Percentiles rank a stretch among this genome's conserved stretches.
These are phyloP conservation scores for Macaria liturata DNA, from an alignment of 2,888 invertebrate genomes.

Conservation along the genomic window DNA sequence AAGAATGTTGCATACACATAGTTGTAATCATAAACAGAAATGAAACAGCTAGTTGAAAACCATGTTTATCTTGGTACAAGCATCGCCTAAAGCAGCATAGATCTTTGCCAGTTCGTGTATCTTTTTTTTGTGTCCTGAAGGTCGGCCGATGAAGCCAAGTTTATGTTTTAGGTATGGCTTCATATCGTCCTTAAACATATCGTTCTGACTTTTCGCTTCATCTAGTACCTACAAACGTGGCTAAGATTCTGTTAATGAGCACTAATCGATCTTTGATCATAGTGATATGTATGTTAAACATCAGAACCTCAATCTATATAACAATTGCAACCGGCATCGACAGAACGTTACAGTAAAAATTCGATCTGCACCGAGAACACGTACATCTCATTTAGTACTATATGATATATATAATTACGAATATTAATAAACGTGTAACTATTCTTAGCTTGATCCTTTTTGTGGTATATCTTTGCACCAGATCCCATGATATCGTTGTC, in stretches of 20 bases:
- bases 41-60: slow-evolving; percentile 56
- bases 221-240: slow-evolving; percentile 46
- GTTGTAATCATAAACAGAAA: slow-evolving; percentile 54
- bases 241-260: slow-evolving; percentile 50
- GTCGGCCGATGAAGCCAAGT: slow-evolving; percentile 18
- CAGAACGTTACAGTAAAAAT: slow-evolving; percentile 17
- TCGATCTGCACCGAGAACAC: too few species aligned
- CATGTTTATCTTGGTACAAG: slow-evolving; percentile 49
- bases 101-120: slow-evolving; percentile 51
- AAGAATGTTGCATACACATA: slow-evolving; percentile 54
- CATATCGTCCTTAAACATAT: slow-evolving; percentile 41
- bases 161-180: slow-evolving; percentile 34
- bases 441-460: slow-evolving; percentile 36
- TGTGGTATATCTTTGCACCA: slow-evolving; percentile 11
- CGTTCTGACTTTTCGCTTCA: slow-evolving; percentile 30
- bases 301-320: slow-evolving; percentile 51
- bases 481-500: slow-evolving; percentile 18
- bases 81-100: slow-evolving; percentile 54
- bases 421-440: slow-evolving; percentile 3
- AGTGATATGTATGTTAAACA: slow-evolving; percentile 48
- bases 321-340: slow-evolving; percentile 38
- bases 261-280: slow-evolving; percentile 49
- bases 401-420: background rate
- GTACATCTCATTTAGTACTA: background rate
- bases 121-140: slow-evolving; percentile 44